phyloP scores from a whole-genome alignment of 2,888 invertebrate species.

The Spodoptera littoralis region DNA sequence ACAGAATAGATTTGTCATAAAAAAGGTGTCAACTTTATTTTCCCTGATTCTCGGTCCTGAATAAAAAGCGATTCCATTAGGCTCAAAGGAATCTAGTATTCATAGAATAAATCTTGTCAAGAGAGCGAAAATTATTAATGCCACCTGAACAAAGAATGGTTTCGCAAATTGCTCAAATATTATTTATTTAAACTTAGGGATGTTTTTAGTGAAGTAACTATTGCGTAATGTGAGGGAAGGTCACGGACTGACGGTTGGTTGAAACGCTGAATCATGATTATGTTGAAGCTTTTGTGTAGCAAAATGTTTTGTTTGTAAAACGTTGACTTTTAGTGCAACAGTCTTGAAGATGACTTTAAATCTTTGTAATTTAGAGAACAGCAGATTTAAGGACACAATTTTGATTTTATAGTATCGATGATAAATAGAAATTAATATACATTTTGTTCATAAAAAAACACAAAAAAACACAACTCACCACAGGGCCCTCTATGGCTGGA shows the following conservation, averaged over 20 bases:
- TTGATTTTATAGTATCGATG: too few species aligned
- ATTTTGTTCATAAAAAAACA: background rate
- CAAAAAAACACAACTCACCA: conserved; percentile 89
- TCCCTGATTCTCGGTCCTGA: conserved; percentile 1
- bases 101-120: conserved; percentile 18
- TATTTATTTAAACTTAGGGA: conserved; percentile 24
- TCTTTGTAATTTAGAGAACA: background rate
- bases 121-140: conserved; percentile 17
- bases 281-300: conserved; percentile 13
- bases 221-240: conserved; percentile 13
- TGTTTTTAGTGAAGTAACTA: conserved; percentile 21
- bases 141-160: conserved; percentile 11
- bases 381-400: too few species aligned
- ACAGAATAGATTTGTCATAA: conserved; percentile 12
- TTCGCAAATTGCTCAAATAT: conserved; percentile 21
- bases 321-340: background rate
- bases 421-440: too few species aligned
- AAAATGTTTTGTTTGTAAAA: conserved; percentile 1
- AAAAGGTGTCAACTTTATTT: conserved; percentile 9
- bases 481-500: conserved; percentile 92
- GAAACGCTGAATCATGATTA: conserved; percentile 40
- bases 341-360: background rate
- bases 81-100: conserved; percentile 25
- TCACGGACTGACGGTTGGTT: conserved; percentile 32
- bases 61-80: conserved; percentile 17